Evolutionary conservation across 2,888 invertebrate genomes (phyloP).

Genomic region (Athalia rosae): DNA sequence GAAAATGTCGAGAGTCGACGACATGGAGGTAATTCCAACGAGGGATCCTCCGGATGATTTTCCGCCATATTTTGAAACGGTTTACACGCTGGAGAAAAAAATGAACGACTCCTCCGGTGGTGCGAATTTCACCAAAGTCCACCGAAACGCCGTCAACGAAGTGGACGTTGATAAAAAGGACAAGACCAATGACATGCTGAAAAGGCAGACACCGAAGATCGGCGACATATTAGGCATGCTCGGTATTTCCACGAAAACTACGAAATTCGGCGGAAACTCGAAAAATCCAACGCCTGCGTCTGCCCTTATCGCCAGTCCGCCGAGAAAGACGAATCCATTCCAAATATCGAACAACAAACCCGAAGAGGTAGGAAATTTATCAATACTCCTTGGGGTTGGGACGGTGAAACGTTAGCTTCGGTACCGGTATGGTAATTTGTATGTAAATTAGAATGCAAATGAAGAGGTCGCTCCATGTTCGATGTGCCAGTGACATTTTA

Average conservation of each 20-base stretch:
- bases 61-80: constrained; percentile 62
- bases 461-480: neutral
- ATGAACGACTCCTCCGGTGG: neutral
- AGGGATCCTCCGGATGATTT: constrained; percentile 62
- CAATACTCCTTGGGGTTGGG: neutral
- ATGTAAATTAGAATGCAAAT: neutral
- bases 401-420: constrained; percentile 20
- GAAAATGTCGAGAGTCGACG: constrained; percentile 19
- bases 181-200: constrained; percentile 38
- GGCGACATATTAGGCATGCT: constrained; percentile 56
- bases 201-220: constrained; percentile 52
- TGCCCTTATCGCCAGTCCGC: constrained; percentile 45
- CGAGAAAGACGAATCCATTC: constrained; percentile 46
- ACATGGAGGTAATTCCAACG: constrained; percentile 43
- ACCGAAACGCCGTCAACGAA: constrained; percentile 29
- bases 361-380: constrained; percentile 5
- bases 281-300: constrained; percentile 3
- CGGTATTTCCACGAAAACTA: constrained; percentile 45
- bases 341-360: constrained; percentile 41
- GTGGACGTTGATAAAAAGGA: constrained; percentile 55
- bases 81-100: constrained; percentile 34
- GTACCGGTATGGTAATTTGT: neutral
- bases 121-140: neutral
- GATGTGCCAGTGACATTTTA: constrained; percentile 23
- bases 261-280: neutral